Evolutionary conservation across 1,140 invertebrate genomes (phyloP), one percentile per base, ranked within the genome.

Genomic region (Epicauta chinensis): DNA sequence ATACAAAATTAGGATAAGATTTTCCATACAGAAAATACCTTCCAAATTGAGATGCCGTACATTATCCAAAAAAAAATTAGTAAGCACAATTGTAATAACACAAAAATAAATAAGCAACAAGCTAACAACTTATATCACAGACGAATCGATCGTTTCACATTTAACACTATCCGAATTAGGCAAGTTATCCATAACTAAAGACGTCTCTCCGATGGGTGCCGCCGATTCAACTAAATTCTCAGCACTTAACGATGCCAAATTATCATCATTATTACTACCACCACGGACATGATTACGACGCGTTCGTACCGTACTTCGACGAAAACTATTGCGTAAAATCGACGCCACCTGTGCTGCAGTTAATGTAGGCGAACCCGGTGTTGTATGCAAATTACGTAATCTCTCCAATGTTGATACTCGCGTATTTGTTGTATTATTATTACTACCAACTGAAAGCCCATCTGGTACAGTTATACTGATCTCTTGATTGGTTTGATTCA

Each of bases 221-320:
- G 75, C 78, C 9, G 75, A 74, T 54, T 78, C 76, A n/a, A 81
- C 76, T 32, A 80, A 68, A 63, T 77, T 75, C 51, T 80, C 77
- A 3, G 75, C 70, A 49, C 75, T 78, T 9, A 72, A 65, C 6
- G 73, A 73, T 7, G 54, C 62, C 2, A 65, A 65, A 13, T 69
- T 61, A 17, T 67, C 67, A 6, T 71, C 66, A 9, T 31, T 23
- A 5, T 40, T 40, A 38, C 46, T 52, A 2, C 16, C 16, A 16
- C 29, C 39, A 15, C 17, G 45, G 13, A 29, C 38, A 52, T 31
- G 37, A 31, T 51, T 34, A 49, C 39, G 51, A 5, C 42, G 23
- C 5, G 57, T 16, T 41, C 55, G 51, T 2, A 64, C 51, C 2
- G 68, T 72, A 35, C 73, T 73, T 3, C 78, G 69, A 17, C 78